Percentiles rank a stretch among this genome's conserved stretches.
phyloP scores from a whole-genome alignment of 1,140 invertebrate genomes.

The Hetaerina americana region DNA sequence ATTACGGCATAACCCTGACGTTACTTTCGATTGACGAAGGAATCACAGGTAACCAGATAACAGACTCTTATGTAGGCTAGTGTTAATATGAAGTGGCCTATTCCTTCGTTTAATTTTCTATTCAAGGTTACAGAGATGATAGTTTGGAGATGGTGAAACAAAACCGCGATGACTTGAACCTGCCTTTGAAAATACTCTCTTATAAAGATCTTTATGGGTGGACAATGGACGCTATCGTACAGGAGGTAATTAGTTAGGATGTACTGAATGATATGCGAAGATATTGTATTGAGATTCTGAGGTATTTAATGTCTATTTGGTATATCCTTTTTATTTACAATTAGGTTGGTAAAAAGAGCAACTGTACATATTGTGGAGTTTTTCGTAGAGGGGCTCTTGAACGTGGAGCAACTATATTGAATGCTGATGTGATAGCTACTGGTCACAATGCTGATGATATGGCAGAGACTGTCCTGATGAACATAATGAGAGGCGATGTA shows the following conservation, averaged over 20 bases:
- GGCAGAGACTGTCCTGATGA: constrained; percentile 97
- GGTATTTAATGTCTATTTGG: background rate
- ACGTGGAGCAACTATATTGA: constrained; percentile 72
- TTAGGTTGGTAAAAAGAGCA: constrained; percentile 91
- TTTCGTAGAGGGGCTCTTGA: constrained; percentile 93
- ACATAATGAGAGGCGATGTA: constrained; percentile 92
- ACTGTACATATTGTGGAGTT: constrained; percentile 98
- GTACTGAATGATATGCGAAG: no score
- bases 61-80: no score
- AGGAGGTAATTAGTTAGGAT: constrained; percentile 46
- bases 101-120: no score
- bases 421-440: constrained; percentile 88
- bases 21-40: constrained; percentile 97
- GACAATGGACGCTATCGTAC: constrained; percentile 99
- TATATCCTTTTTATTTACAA: constrained; percentile 1
- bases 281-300: no score
- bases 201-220: constrained; percentile 98
- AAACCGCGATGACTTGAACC: constrained; percentile 83
- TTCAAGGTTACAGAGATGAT: constrained; percentile 88
- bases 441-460: constrained; percentile 99
- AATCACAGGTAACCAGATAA: constrained; percentile 62
- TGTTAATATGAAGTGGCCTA: no score
- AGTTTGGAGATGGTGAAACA: constrained; percentile 93
- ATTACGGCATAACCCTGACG: constrained; percentile 84
- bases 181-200: constrained; percentile 91